Percentiles rank a stretch among this genome's conserved stretches.
Conservation (phyloP, 2,888 invertebrate genomes). For the Meliscaeva auricollis region DNA sequence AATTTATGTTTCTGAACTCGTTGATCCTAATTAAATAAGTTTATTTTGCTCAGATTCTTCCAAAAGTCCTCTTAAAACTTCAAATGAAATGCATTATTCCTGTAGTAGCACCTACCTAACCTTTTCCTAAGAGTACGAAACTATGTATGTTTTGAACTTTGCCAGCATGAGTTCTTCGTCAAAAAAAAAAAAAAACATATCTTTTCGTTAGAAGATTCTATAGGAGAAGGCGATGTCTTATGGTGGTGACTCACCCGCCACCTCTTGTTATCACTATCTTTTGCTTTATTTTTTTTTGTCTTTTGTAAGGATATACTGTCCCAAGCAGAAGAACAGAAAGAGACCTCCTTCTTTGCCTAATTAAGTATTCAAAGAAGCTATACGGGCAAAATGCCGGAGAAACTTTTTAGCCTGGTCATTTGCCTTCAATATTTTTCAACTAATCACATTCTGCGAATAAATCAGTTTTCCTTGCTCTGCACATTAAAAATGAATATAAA, state of each 20-base stretch:
- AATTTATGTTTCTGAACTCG: constrained; percentile 55
- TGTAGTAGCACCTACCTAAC: no score
- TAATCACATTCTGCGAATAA: constrained; percentile 26
- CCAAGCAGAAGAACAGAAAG: not conserved
- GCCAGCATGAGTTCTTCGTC: not conserved
- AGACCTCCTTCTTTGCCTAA: constrained; percentile 42
- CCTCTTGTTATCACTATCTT: constrained; percentile 18
- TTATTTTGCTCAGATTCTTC: constrained; percentile 12
- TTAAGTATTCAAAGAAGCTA: constrained; percentile 55
- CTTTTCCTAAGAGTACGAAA: not conserved
- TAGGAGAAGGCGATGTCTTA: constrained; percentile 2
- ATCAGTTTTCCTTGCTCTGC: constrained; percentile 12
- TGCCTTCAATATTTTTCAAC: constrained; percentile 44
- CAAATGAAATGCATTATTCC: not conserved
- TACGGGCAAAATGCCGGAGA: constrained; percentile 25
- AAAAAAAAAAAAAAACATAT: not conserved
- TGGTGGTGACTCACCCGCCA: not conserved
- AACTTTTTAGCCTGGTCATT: constrained; percentile 63
- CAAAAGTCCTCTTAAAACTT: not conserved
- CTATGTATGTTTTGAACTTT: constrained; percentile 24
- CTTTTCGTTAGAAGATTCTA: not conserved
- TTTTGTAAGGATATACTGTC: constrained; percentile 8
- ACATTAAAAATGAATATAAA: constrained; percentile 58
- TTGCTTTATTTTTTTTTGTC: constrained; percentile 1
- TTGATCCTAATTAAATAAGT: constrained; percentile 61